Evolutionary conservation across 2,888 invertebrate species (phyloP).

Genomic region (Geotrupes spiniger): DNA sequence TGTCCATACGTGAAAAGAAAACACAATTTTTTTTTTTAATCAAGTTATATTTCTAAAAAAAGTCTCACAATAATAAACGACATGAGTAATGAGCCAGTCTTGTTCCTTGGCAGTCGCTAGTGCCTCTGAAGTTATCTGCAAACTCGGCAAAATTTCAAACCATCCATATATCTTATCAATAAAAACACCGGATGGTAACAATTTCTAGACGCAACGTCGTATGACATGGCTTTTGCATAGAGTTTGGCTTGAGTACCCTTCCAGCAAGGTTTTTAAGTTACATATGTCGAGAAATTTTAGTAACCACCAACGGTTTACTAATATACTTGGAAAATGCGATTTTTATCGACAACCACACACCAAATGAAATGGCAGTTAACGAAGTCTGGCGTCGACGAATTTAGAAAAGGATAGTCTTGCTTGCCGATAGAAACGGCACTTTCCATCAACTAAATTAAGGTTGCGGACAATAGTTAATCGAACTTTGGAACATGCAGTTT

Average conservation of each 20-base stretch:
- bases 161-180: neutral
- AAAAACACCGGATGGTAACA: conserved; percentile 2
- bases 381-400: too few species aligned
- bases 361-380: too few species aligned
- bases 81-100: conserved; percentile 47
- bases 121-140: conserved; percentile 41
- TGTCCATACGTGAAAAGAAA: conserved; percentile 37
- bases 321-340: neutral
- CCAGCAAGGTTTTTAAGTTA: conserved; percentile 42
- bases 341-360: neutral
- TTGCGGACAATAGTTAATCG: conserved; percentile 19
- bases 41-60: conserved; percentile 50
- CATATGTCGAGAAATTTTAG: conserved; percentile 25
- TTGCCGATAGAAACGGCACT: conserved; percentile 16
- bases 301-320: conserved; percentile 18
- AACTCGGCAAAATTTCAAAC: conserved; percentile 33
- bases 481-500: conserved; percentile 21
- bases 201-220: conserved; percentile 13
- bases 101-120: conserved; percentile 39
- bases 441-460: conserved; percentile 21
- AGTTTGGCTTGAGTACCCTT: conserved; percentile 46
- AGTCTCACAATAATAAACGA: conserved; percentile 50
- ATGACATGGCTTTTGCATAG: conserved; percentile 32
- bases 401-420: too few species aligned
- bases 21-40: conserved; percentile 38